Evolutionary conservation across 2,797 vertebrate genomes (phyloP).

Genomic region (Chaunax sp.): DNA sequence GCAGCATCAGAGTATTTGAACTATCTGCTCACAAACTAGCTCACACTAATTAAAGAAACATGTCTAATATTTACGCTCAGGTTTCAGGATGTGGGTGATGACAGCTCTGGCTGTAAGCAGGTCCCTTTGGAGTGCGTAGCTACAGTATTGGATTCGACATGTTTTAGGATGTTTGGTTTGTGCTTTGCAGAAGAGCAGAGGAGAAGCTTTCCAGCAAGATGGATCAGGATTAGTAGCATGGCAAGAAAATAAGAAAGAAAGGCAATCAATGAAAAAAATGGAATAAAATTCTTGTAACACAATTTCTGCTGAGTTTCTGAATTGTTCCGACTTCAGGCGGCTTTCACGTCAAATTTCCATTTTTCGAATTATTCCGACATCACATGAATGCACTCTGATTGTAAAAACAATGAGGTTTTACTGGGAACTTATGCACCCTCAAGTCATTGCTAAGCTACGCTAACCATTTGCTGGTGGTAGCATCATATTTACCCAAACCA

Average conservation of each 20-base stretch:
- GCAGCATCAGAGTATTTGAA: slow-evolving; percentile 41
- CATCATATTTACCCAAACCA: no score
- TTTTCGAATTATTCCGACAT: no score
- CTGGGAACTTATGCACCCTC: no score
- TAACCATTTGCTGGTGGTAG: no score
- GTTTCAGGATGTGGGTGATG: slow-evolving; percentile 45
- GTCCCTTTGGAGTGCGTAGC: not conserved
- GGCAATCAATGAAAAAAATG: no score
- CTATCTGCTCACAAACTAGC: slow-evolving; percentile 39
- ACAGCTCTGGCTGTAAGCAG: slow-evolving; percentile 8
- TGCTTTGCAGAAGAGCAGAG: slow-evolving; percentile 3
- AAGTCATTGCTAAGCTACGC: no score
- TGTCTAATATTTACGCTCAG: slow-evolving; percentile 20
- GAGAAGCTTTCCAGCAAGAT: not conserved
- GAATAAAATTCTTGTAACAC: no score
- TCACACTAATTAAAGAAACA: slow-evolving; percentile 57
- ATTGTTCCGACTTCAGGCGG: no score
- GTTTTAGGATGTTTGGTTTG: not conserved
- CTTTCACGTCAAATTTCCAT: no score
- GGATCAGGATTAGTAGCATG: not conserved
- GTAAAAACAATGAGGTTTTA: no score
- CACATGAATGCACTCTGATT: no score
- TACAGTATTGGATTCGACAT: not conserved
- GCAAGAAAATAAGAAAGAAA: not conserved
- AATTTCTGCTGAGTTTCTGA: no score